phyloP scores from a whole-genome alignment of 2,888 invertebrate species.

The Ametastegia equiseti region DNA sequence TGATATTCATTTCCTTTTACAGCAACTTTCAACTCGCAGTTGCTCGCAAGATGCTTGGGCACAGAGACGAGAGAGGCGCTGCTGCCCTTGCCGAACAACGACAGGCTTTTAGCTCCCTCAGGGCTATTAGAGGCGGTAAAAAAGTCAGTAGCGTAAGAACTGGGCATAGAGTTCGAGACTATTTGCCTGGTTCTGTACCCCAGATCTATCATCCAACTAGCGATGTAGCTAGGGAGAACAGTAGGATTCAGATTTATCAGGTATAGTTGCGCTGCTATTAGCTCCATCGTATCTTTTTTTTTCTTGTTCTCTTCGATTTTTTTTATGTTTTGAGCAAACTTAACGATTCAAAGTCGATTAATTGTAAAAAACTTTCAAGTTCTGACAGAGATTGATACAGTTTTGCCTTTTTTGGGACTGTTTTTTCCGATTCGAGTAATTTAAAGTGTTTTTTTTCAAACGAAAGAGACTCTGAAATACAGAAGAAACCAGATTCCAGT shows the following conservation, averaged over 20 bases:
- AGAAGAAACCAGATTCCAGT: too few species aligned
- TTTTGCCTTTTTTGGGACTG: neutral
- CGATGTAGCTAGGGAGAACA: conserved; percentile 74
- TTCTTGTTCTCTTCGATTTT: conserved; percentile 30
- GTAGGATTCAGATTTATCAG: conserved; percentile 80
- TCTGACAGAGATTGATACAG: too few species aligned
- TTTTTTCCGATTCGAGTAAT: neutral
- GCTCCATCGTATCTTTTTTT: conserved; percentile 55
- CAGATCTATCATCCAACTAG: conserved; percentile 74
- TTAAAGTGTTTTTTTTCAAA: too few species aligned
- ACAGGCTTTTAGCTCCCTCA: conserved; percentile 86
- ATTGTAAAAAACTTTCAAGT: too few species aligned
- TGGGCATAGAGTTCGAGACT: conserved; percentile 79
- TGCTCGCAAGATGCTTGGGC: conserved; percentile 83
- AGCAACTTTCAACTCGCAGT: conserved; percentile 87
- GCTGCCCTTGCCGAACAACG: conserved; percentile 84
- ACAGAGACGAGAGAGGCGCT: conserved; percentile 77
- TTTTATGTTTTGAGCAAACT: neutral
- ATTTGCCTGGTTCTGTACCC: conserved; percentile 78
- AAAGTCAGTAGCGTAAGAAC: conserved; percentile 79
- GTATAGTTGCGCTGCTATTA: too few species aligned
- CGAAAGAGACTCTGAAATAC: too few species aligned
- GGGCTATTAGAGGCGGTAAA: conserved; percentile 81
- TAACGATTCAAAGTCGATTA: too few species aligned
- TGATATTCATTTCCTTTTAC: conserved; percentile 49